Percentiles rank a stretch among this genome's conserved stretches.
These are phyloP conservation scores for Oxyscelio sp. DNA, from an alignment of 2,888 invertebrate species.

Conservation along the genomic window DNA sequence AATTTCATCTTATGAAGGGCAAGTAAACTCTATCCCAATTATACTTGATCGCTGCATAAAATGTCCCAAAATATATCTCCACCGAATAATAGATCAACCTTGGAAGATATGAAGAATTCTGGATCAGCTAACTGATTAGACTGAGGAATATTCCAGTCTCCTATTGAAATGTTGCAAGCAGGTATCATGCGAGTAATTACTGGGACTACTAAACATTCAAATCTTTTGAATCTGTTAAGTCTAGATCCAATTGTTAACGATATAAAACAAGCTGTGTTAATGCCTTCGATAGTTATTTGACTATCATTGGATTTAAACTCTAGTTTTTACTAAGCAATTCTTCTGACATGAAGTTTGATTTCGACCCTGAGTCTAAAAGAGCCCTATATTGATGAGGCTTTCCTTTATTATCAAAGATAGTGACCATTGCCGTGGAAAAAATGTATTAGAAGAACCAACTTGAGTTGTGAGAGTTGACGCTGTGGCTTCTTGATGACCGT, in stretches of 20 bases:
- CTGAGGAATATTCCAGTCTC: neutral
- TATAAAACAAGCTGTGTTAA: neutral
- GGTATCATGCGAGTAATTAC: neutral
- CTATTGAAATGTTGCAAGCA: neutral
- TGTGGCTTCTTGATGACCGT: too few relatives aligned
- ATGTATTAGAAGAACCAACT: too few relatives aligned
- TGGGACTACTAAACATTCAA: conserved; percentile 8
- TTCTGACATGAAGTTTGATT: conserved; percentile 23
- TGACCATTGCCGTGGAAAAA: conserved; percentile 13
- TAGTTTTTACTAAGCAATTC: neutral
- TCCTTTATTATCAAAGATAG: conserved; percentile 10
- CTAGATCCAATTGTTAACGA: neutral
- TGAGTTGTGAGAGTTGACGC: too few relatives aligned
- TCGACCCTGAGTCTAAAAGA: conserved; percentile 18
- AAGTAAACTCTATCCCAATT: neutral
- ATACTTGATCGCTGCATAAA: neutral
- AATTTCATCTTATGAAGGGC: conserved; percentile 3
- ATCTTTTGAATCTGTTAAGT: neutral
- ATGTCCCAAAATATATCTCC: conserved; percentile 10
- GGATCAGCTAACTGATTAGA: conserved; percentile 9
- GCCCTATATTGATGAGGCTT: conserved; percentile 21
- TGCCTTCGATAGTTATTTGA: neutral
- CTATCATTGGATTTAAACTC: neutral
- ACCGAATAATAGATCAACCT: conserved; percentile 1
- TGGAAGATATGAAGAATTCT: neutral